These are phyloP conservation scores for Eremobia ochroleuca DNA, from an alignment of 2,888 invertebrate species.

Conservation along the genomic window DNA sequence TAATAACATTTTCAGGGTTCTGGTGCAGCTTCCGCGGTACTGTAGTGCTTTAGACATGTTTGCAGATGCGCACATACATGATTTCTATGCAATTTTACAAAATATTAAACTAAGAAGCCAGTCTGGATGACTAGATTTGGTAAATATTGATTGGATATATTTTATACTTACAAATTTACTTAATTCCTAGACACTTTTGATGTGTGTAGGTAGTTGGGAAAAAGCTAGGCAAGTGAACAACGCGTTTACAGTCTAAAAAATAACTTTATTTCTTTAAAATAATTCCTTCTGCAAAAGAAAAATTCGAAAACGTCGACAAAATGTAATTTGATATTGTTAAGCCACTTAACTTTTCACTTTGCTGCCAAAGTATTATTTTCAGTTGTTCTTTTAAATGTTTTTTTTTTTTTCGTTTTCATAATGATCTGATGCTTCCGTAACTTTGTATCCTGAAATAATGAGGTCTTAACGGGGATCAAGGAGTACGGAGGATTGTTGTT, in stretches of 20 bases:
- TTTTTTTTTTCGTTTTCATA: conserved; percentile 29
- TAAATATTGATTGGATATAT: too few species aligned
- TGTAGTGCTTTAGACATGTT: too few species aligned
- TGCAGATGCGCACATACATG: too few species aligned
- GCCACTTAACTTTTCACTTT: conserved; percentile 47
- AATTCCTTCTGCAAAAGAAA: background rate
- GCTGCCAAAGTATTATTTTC: conserved; percentile 33
- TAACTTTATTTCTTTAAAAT: background rate
- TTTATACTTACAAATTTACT: too few species aligned
- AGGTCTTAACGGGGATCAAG: conserved; percentile 6
- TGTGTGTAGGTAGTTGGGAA: too few species aligned
- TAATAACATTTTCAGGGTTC: too few species aligned
- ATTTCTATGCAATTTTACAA: too few species aligned
- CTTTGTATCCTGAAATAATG: conserved; percentile 38
- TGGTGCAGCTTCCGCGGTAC: too few species aligned
- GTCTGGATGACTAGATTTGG: too few species aligned
- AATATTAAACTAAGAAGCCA: too few species aligned
- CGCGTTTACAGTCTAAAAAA: background rate
- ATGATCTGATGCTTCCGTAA: conserved; percentile 43
- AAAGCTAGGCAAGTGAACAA: background rate
- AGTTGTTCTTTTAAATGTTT: conserved; percentile 31
- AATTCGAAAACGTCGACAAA: conserved; percentile 15
- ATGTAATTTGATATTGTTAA: conserved; percentile 39
- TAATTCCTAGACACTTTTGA: too few species aligned
- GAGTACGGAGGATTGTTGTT: background rate